phyloP scores from a whole-genome alignment of 2,797 vertebrate species.

The Platalea minor region DNA sequence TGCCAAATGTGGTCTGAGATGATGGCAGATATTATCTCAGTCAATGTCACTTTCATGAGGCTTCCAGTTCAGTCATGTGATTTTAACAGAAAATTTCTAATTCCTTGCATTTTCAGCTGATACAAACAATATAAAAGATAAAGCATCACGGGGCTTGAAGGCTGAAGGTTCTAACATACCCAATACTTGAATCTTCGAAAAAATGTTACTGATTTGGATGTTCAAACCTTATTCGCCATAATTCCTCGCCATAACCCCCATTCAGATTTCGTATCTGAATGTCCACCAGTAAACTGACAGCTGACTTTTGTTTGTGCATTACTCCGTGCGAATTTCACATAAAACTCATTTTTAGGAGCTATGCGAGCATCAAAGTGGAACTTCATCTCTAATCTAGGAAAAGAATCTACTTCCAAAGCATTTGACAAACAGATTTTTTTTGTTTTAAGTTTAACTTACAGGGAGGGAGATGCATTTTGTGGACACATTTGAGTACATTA shows the following conservation, averaged over 20 bases:
- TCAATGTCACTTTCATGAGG: neutral
- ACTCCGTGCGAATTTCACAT: neutral
- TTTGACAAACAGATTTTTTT: neutral
- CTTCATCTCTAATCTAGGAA: neutral
- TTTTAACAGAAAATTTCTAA: neutral
- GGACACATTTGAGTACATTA: conserved; percentile 63
- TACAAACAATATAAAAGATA: neutral
- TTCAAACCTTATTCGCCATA: neutral
- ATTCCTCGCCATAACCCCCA: neutral
- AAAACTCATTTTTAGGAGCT: neutral
- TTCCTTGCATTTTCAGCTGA: neutral
- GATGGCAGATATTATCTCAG: neutral
- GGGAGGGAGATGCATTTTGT: conserved; percentile 17
- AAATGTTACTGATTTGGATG: neutral
- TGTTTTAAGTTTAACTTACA: conserved; percentile 26
- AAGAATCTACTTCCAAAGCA: neutral
- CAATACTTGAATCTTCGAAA: neutral
- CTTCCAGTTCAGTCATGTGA: neutral
- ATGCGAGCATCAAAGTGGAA: neutral
- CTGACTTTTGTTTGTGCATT: neutral
- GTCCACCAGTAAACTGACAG: neutral
- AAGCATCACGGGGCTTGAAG: neutral
- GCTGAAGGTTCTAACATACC: neutral
- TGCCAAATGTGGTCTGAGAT: neutral
- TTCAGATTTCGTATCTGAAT: neutral